Evolutionary conservation across 2,797 vertebrate genomes (phyloP).

Genomic region (Nasua narica): DNA sequence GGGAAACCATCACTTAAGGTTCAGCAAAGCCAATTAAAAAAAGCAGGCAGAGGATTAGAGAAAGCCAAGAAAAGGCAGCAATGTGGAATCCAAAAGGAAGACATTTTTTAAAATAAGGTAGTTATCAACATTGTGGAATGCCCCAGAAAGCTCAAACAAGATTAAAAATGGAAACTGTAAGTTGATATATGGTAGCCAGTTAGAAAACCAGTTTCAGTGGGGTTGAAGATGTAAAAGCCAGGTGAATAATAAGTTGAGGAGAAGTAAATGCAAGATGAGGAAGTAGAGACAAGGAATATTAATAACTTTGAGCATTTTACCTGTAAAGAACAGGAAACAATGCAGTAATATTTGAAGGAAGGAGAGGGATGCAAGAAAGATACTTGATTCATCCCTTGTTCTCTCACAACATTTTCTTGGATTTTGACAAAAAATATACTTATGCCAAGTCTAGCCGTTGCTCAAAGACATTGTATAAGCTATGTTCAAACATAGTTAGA

Average conservation of each 20-base stretch:
- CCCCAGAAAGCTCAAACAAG: not conserved
- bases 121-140: fast-evolving
- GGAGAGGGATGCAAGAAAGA: not conserved
- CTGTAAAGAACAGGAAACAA: not conserved
- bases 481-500: not conserved
- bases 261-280: not conserved
- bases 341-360: not conserved
- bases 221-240: not conserved
- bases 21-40: not conserved
- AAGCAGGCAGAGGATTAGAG: not conserved
- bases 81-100: not conserved
- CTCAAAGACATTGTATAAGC: not conserved
- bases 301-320: not conserved
- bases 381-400: not conserved
- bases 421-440: not conserved
- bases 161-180: not conserved
- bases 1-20: not conserved
- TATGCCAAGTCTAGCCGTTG: not conserved
- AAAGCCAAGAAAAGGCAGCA: not conserved
- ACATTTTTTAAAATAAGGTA: not conserved
- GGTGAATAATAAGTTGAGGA: not conserved
- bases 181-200: too few relatives aligned
- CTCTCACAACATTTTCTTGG: not conserved
- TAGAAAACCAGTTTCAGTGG: not conserved
- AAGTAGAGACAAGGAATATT: not conserved